Evolutionary conservation across 2,888 invertebrate species (phyloP), one percentile per base, ranked within the genome.

Genomic region (Rhimphoctona megacephalus): DNA sequence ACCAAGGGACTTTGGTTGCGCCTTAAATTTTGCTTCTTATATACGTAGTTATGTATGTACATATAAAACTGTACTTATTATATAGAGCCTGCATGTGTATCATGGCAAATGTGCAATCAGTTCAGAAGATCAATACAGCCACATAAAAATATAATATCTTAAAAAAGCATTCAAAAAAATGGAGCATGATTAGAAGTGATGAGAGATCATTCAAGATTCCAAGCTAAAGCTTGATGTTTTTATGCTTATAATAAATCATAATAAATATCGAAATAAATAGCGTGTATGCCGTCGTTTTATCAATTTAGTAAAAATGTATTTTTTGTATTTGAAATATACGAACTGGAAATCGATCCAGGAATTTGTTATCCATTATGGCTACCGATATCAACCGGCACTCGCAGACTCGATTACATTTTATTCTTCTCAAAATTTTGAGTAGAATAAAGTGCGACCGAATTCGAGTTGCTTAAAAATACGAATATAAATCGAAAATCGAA

Each of bases 1-100:
- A 36, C 72, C 69, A 46, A 46, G 25, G 67, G 25, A 84, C 79
- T 73, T 73, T 72, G 25, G 64, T 67, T 72, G 64, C 64, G 22
- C 39, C 74, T 61, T 33, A 64, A n/a, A 52, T 70, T 72, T 49
- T 5, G 39, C 52, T 25, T 25, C 72, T 39, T 72, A 70, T 64
- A 36, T n/a, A 67, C 46, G 36, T 69, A 39, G 76, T 33, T 82
- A 33, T 25, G 52, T 36, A 22, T 69, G 61, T 25, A 61, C 5
- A 76, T 69, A 69, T 17, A 22, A 70, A 46, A 52, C 64, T 36
- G 30, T 74, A n/a, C 22, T 69, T 54, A 66, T 43, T 69, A 46
- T 46, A 22, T 61, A n/a, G 46, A 43, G 57, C 61, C 46, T 69
- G 30, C 61, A 61, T 76, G 30, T 22, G 7, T 46, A 33, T 46